These are phyloP conservation scores for Augiades crinisus DNA, from an alignment of 2,888 invertebrate genomes.

Conservation along the genomic window DNA sequence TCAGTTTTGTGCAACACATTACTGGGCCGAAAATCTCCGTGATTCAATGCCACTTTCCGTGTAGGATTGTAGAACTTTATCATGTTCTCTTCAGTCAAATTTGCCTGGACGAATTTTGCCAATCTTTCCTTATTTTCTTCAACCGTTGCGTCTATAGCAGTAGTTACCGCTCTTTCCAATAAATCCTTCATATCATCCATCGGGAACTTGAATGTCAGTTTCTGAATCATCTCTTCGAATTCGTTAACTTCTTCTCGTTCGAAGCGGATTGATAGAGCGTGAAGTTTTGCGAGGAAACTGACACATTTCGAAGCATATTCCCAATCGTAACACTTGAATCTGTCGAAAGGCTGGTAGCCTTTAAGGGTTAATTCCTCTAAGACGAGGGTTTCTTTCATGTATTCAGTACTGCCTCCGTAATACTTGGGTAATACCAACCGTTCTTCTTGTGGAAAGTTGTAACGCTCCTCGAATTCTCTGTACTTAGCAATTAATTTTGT, in stretches of 20 bases:
- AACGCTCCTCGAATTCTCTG: constrained; percentile 31
- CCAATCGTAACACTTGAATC: constrained; percentile 39
- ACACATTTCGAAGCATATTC: constrained; percentile 41
- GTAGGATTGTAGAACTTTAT: constrained; percentile 31
- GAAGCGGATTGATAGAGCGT: constrained; percentile 47
- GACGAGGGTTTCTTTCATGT: constrained; percentile 36
- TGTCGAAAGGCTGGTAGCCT: constrained; percentile 36
- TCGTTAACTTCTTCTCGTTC: constrained; percentile 39
- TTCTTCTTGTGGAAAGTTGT: constrained; percentile 34
- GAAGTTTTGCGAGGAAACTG: constrained; percentile 44
- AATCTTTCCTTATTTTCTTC: constrained; percentile 42
- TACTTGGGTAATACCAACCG: constrained; percentile 36
- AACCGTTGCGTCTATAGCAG: constrained; percentile 32
- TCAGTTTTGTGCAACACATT: constrained; percentile 36
- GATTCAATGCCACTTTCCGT: constrained; percentile 31
- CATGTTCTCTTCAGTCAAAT: constrained; percentile 25
- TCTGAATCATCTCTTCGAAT: constrained; percentile 31
- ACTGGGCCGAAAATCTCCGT: constrained; percentile 40
- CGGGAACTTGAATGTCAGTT: constrained; percentile 9
- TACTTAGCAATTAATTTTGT: constrained; percentile 34
- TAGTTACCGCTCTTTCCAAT: constrained; percentile 26
- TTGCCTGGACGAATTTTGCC: constrained; percentile 32
- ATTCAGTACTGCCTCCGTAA: constrained; percentile 31
- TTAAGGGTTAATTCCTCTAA: constrained; percentile 38
- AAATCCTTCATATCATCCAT: constrained; percentile 22